phyloP scores from a whole-genome alignment of 2,888 invertebrate genomes.

The Microplitis manilae region DNA sequence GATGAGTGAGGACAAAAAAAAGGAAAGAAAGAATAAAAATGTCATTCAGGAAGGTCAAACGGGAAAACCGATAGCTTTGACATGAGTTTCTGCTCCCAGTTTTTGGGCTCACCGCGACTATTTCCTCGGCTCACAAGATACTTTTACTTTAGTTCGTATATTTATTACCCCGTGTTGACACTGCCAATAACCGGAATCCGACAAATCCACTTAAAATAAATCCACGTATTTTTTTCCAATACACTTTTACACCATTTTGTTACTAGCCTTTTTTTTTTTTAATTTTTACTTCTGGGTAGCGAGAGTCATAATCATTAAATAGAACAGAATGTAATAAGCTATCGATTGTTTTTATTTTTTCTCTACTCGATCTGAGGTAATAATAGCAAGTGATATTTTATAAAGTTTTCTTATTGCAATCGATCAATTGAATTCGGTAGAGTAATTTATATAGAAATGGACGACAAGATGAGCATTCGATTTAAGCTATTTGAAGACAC shows the following conservation, averaged over 20 bases:
- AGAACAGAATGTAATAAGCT: background rate
- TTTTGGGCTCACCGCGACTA: conserved; percentile 23
- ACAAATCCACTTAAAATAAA: conserved; percentile 23
- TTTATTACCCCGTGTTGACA: conserved; percentile 17
- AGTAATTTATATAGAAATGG: conserved; percentile 12
- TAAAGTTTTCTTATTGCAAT: background rate
- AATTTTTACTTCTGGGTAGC: background rate
- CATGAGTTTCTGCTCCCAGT: conserved; percentile 26
- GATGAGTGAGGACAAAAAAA: background rate
- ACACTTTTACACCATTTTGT: background rate
- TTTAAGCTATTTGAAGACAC: background rate
- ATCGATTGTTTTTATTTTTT: background rate
- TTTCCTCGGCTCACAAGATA: conserved; percentile 27
- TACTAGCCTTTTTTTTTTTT: background rate
- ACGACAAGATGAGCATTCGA: background rate
- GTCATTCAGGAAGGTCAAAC: conserved; percentile 6
- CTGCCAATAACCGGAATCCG: conserved; percentile 25
- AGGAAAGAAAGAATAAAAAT: conserved; percentile 20
- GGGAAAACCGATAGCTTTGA: conserved; percentile 25
- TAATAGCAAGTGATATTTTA: background rate
- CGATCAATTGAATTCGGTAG: conserved; percentile 1
- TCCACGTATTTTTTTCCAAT: conserved; percentile 4
- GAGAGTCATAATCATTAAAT: background rate
- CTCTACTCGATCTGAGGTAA: background rate
- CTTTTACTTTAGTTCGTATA: conserved; percentile 28